phyloP scores from a whole-genome alignment of 2,113 vertebrate species.

The human region GRCh38 chr6:80560001-80560500 shows the following conservation, averaged over 20 bases:
- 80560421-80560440: not conserved
- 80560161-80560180: not conserved
- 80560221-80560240: not conserved
- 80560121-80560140: not conserved
- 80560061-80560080: not conserved
- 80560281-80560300: not conserved
- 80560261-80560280: not conserved
- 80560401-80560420: slow-evolving; percentile 12
- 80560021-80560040: not conserved
- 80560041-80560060: not conserved
- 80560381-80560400: not conserved
- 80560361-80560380: not conserved
- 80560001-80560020: not conserved
- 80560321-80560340: not conserved
- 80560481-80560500: not conserved
- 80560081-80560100: not conserved
- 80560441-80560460: slow-evolving; percentile 9
- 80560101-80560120: not conserved
- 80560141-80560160: not conserved
- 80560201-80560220: not conserved
- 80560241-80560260: not conserved
- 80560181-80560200: not conserved
- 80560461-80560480: not conserved
- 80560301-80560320: not conserved
- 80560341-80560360: not conserved